Evolutionary conservation across 1,140 invertebrate genomes (phyloP).

Genomic region (Drosophila mauritiana): DNA sequence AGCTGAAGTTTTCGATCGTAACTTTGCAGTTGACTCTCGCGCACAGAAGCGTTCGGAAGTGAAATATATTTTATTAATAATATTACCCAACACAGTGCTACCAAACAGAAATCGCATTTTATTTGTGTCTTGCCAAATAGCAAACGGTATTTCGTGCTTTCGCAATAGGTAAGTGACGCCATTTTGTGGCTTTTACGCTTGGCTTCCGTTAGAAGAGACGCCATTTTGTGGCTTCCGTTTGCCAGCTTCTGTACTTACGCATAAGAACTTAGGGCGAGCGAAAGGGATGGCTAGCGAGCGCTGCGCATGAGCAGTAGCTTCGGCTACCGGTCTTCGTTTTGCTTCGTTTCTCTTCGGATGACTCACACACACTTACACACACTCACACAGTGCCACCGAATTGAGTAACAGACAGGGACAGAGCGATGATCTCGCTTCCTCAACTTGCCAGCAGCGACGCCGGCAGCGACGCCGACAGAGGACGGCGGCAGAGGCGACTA

Average conservation of each 20-base stretch:
- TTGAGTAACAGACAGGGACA: constrained; percentile 52
- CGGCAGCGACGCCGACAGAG: constrained; percentile 39
- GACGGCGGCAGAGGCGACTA: constrained; percentile 69
- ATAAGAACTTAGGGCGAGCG: constrained; percentile 13
- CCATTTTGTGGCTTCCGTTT: constrained; percentile 74
- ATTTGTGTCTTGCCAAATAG: neutral
- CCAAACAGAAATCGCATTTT: constrained; percentile 8
- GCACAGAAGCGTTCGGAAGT: constrained; percentile 85
- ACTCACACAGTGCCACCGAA: constrained; percentile 42
- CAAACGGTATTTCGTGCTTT: constrained; percentile 10
- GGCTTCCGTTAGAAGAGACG: constrained; percentile 50
- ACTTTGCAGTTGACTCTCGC: constrained; percentile 84
- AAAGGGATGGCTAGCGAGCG: constrained; percentile 40
- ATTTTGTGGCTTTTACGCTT: constrained; percentile 52
- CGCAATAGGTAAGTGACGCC: constrained; percentile 57
- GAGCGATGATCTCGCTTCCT: constrained; percentile 68
- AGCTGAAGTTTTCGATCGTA: constrained; percentile 84
- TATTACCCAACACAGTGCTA: constrained; percentile 60
- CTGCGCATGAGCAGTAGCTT: constrained; percentile 80
- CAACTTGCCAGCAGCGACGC: constrained; percentile 73
- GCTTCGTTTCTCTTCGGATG: constrained; percentile 53
- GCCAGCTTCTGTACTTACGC: constrained; percentile 54
- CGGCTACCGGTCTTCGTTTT: constrained; percentile 79
- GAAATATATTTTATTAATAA: constrained; percentile 85
- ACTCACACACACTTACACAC: constrained; percentile 63